Evolutionary conservation across 2,797 vertebrate genomes (phyloP).

Genomic region (Megaceryle alcyon): DNA sequence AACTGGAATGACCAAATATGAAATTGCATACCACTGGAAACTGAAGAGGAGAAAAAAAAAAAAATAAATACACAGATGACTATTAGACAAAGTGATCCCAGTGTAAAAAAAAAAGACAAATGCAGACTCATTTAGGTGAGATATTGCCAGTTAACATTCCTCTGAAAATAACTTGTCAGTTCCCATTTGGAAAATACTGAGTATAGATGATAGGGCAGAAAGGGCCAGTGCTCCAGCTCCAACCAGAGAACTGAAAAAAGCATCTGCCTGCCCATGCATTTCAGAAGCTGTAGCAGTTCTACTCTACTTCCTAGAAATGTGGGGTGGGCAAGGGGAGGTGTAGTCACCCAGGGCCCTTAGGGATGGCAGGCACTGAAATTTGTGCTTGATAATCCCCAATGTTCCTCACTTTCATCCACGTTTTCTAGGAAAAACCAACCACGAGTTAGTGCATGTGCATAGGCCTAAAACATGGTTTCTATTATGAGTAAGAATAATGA

Average conservation of each 20-base stretch:
- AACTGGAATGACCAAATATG: background rate
- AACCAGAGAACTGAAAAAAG: background rate
- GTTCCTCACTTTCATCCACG: background rate
- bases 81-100: background rate
- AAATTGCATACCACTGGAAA: background rate
- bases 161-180: background rate
- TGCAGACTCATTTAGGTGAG: background rate
- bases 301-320: background rate
- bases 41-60: background rate
- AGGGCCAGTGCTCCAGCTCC: accelerated
- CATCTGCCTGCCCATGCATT: background rate
- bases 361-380: background rate
- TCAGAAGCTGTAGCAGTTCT: background rate
- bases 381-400: background rate
- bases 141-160: background rate
- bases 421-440: background rate
- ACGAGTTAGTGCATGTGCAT: background rate
- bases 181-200: background rate
- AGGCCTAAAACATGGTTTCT: constrained; percentile 15
- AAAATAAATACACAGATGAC: background rate
- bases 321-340: background rate
- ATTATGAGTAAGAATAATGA: constrained; percentile 43
- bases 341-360: background rate
- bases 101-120: background rate
- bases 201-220: background rate